phyloP scores from a whole-genome alignment of 1,140 invertebrate species.

The Eumaeus atala region DNA sequence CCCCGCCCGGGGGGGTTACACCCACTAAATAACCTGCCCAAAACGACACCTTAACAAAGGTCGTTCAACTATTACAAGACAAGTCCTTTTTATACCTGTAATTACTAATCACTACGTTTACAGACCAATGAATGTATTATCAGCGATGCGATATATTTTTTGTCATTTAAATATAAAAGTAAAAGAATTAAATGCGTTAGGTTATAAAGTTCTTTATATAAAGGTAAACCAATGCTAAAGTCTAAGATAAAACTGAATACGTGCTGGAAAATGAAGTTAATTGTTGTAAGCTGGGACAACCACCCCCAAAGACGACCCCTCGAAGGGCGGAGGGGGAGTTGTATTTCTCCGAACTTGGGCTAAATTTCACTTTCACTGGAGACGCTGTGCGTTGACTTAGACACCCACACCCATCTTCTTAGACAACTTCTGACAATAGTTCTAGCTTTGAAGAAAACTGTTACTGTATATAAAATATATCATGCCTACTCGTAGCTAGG shows the following conservation, averaged over 20 bases:
- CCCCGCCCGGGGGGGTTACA: constrained; percentile 25
- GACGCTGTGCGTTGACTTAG: constrained; percentile 67
- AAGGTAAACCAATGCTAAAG: constrained; percentile 30
- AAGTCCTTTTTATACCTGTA: constrained; percentile 25
- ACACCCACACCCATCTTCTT: constrained; percentile 49
- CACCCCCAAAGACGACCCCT: constrained; percentile 42
- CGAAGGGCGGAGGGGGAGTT: constrained; percentile 48
- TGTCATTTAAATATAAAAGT: too few relatives aligned
- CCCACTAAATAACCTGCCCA: constrained; percentile 69
- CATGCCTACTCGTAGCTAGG: too few relatives aligned
- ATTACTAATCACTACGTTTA: constrained; percentile 2
- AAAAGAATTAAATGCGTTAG: too few relatives aligned
- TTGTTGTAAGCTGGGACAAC: constrained; percentile 67
- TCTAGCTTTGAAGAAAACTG: constrained; percentile 16
- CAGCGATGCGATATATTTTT: too few relatives aligned
- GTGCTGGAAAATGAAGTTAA: constrained; percentile 68
- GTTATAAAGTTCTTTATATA: too few relatives aligned
- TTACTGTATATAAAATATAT: background rate
- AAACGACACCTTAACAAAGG: constrained; percentile 71
- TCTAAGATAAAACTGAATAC: constrained; percentile 56
- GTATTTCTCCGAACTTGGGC: constrained; percentile 71
- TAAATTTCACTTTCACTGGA: constrained; percentile 74
- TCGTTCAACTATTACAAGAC: constrained; percentile 64
- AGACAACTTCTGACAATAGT: constrained; percentile 48
- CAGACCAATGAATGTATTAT: too few relatives aligned